Evolutionary conservation across 1,140 invertebrate species (phyloP), one percentile per base, ranked within the genome.

Genomic region (Penaeus japonicus): DNA sequence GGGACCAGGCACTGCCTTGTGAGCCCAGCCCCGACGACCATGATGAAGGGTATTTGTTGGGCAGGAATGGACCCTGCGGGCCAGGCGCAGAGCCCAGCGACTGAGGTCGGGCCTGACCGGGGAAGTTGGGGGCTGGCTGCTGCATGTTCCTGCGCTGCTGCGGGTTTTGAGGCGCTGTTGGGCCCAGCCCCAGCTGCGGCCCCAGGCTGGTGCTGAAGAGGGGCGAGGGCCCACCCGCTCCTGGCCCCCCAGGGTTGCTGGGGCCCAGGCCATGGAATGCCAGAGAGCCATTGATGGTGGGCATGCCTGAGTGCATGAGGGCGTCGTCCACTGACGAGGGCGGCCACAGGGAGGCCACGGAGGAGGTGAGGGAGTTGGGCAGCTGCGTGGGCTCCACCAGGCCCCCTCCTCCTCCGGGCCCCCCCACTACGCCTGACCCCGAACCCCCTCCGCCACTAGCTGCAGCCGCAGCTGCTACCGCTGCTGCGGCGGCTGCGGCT

Each of bases 1-100:
- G 83, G 30, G 89, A 89, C 89, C 89, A 89, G n/a, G 89, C 84
- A 82, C 80, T 89, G 55, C 89, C 84, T 59, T 86, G 89, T 3
- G 89, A 89, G 22, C 84, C 89, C 30, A 89, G 89, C 35, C 89
- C 89, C 4, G 89, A 85, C 59, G 89, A 89, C 89, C 89, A 89
- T 4, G 89, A 89, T 4, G 83, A 73, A 2, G 89, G 82, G 55
- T 89, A 89, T 80, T 89, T 89, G 65, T 89, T 89, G 70, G 89
- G 57, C 32, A 89, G 89, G 59, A 89, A 89, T 20, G 89, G 89
- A 20, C 79, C 89, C 55, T 89, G 89, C 1, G 84, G 84, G 10
- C 84, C 89, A 53, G 89, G 84, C 10, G 84, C 78, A 62, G 84
- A 84, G 24, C 89, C 89, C 78, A 89, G n/a, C 12, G 79, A 73